phyloP scores from a whole-genome alignment of 2,888 invertebrate genomes.

The Embidobia sp. region DNA sequence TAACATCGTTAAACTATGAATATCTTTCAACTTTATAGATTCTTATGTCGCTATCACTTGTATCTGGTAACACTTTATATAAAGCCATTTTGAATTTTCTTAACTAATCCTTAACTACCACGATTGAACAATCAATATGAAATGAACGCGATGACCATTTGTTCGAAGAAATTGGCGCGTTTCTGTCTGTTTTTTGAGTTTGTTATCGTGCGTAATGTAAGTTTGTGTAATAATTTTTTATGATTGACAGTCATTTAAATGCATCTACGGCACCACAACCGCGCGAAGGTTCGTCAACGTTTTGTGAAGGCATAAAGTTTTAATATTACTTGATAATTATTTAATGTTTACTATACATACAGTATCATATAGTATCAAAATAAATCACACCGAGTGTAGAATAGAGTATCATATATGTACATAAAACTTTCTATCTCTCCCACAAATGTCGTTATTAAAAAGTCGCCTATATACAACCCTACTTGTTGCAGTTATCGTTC shows the following conservation, averaged over 20 bases:
- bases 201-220: no score
- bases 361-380: conserved; percentile 78
- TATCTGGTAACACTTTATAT: conserved; percentile 57
- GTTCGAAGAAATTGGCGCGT: conserved; percentile 35
- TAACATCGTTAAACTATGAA: conserved; percentile 61
- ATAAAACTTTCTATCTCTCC: conserved; percentile 70
- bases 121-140: conserved; percentile 20
- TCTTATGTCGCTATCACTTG: conserved; percentile 50
- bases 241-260: conserved; percentile 34
- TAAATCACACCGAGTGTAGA: conserved; percentile 80
- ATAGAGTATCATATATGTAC: conserved; percentile 79
- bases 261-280: conserved; percentile 67
- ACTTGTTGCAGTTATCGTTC: conserved; percentile 66
- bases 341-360: conserved; percentile 75
- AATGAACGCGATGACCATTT: conserved; percentile 31
- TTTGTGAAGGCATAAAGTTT: conserved; percentile 76
- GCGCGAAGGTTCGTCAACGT: conserved; percentile 76
- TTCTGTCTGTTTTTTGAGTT: conserved; percentile 8
- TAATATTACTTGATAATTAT: conserved; percentile 72
- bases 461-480: conserved; percentile 68
- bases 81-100: conserved; percentile 54
- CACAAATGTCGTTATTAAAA: conserved; percentile 70
- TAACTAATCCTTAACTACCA: conserved; percentile 54
- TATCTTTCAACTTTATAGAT: conserved; percentile 61
- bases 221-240: conserved; percentile 15